Evolutionary conservation across 2,888 invertebrate species (phyloP).

Genomic region (Molanna angustata): DNA sequence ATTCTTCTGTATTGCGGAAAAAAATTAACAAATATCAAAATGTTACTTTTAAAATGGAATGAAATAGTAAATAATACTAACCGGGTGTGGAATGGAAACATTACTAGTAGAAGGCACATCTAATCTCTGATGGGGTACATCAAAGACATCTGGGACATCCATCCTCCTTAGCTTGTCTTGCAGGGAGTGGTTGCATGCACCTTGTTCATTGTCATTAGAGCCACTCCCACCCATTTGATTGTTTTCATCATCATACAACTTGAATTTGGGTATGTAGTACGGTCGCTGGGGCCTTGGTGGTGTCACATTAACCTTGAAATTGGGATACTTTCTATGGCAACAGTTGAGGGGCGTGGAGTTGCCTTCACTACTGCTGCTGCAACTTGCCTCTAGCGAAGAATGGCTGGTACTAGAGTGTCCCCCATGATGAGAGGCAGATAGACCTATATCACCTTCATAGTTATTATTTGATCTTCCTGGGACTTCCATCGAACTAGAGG

Average conservation of each 20-base stretch:
- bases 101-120: background rate
- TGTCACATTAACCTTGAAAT: conserved; percentile 9
- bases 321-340: conserved; percentile 9
- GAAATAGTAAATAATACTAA: too few species aligned
- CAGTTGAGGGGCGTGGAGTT: conserved; percentile 15
- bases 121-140: background rate
- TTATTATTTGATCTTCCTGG: too few species aligned
- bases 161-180: background rate
- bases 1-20: too few species aligned
- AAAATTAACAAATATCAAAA: too few species aligned
- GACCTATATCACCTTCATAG: background rate
- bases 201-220: background rate
- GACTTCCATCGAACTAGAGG: conserved; percentile 46
- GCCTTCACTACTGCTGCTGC: conserved; percentile 6
- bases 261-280: conserved; percentile 19
- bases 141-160: background rate
- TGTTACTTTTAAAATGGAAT: too few species aligned
- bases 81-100: background rate
- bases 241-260: conserved; percentile 10
- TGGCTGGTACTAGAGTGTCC: too few species aligned
- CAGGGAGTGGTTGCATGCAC: too few species aligned
- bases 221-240: background rate
- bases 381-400: too few species aligned
- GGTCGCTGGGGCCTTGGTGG: conserved; percentile 18
- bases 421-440: too few species aligned